A percentile compares a stretch with the other conserved stretches of the same genome.
These are phyloP conservation scores for Machimus rusticus DNA, from an alignment of 2,888 invertebrate genomes.

Conservation along the genomic window DNA sequence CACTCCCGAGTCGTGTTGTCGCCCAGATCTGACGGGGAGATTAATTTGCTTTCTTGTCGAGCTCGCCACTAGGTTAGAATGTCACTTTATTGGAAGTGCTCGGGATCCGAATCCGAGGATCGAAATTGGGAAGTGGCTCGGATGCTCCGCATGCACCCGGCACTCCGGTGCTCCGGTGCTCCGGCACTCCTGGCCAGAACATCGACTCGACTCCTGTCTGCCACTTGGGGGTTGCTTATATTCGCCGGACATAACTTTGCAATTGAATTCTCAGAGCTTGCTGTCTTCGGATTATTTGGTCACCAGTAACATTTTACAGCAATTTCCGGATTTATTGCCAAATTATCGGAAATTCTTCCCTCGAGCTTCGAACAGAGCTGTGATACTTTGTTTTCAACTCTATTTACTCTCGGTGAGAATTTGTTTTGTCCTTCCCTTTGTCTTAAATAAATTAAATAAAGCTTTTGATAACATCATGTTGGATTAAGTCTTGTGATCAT, in stretches of 20 bases:
- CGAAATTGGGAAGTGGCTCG: neutral
- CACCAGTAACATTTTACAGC: neutral
- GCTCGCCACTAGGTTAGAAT: constrained; percentile 10
- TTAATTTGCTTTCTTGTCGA: neutral
- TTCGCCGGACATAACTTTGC: neutral
- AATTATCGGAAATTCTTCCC: neutral
- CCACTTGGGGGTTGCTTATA: neutral
- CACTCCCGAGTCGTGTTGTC: constrained; percentile 11
- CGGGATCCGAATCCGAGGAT: neutral
- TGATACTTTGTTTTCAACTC: neutral
- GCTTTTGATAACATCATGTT: no score
- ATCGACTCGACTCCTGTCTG: neutral
- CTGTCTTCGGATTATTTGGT: neutral
- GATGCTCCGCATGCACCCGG: neutral
- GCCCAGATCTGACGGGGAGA: constrained; percentile 13
- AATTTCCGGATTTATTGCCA: neutral
- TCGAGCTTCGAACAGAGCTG: neutral
- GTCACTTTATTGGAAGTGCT: constrained; percentile 8
- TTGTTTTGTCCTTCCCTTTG: neutral
- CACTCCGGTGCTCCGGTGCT: no score
- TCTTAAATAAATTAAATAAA: neutral
- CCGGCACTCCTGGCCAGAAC: neutral
- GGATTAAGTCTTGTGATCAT: no score
- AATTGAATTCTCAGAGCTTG: neutral
- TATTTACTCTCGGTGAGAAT: neutral